Conservation (phyloP, 2,113 vertebrate species). For the Pterophyllum scalare region DNA sequence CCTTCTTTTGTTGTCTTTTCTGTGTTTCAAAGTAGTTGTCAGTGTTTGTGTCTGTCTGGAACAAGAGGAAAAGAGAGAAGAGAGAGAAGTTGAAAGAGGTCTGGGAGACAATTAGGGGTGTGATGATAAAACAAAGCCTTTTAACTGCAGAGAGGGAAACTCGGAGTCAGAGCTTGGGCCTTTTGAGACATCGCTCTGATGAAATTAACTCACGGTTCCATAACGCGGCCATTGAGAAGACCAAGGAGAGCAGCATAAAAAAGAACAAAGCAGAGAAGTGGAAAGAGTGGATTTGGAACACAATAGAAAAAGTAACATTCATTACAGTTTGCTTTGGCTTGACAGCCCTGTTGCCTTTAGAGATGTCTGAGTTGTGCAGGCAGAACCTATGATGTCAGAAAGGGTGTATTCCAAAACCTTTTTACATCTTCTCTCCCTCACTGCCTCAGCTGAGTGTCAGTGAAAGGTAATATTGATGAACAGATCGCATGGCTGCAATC, state of each 20-base stretch:
- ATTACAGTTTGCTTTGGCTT: slow-evolving; percentile 57
- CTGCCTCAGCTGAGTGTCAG: slow-evolving; percentile 48
- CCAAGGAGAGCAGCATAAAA: slow-evolving; percentile 16
- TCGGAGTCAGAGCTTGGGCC: slow-evolving; percentile 34
- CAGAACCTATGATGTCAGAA: slow-evolving; percentile 32
- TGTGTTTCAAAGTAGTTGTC: slow-evolving; percentile 7
- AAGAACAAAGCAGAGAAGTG: slow-evolving; percentile 41
- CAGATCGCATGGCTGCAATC: slow-evolving; percentile 53
- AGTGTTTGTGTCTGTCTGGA: slow-evolving; percentile 31
- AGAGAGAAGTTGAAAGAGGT: slow-evolving; percentile 20
- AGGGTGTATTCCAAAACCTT: slow-evolving; percentile 32
- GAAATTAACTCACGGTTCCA: slow-evolving; percentile 24
- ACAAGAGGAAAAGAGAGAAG: slow-evolving; percentile 1
- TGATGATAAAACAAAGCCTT: slow-evolving; percentile 37
- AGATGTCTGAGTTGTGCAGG: slow-evolving; percentile 30
- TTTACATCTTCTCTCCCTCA: slow-evolving; percentile 27
- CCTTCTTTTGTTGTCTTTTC: slow-evolving; percentile 46
- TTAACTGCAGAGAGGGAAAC: slow-evolving; percentile 33
- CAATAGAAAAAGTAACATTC: slow-evolving; percentile 43
- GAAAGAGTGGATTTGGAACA: slow-evolving; percentile 41
- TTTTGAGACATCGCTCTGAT: slow-evolving; percentile 27
- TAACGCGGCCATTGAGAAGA: slow-evolving; percentile 30
- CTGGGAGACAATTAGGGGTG: slow-evolving; percentile 40
- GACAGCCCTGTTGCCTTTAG: slow-evolving; percentile 36
- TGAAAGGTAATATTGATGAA: slow-evolving; percentile 63